Base-by-base conservation (phyloP, 2,113 vertebrate species). In the Bubo bubo region DNA sequence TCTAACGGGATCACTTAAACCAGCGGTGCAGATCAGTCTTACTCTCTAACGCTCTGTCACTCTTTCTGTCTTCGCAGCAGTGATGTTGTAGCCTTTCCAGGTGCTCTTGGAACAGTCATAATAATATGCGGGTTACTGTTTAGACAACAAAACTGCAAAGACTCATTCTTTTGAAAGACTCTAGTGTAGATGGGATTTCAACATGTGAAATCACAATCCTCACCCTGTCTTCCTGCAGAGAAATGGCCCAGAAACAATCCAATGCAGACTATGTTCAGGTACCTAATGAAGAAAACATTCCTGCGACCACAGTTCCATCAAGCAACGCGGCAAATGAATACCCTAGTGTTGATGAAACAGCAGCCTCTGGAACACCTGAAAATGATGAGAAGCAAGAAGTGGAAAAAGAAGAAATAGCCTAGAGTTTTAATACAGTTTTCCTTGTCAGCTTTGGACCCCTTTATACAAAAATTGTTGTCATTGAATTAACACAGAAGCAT, bases 221-320 rank as follows among this genome's bases (percentile, higher is more conserved):
- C 49, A 73, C 83, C 75, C 82, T 96, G 82, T 96, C 34, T 96
- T 97, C 77, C 93, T 93, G 58, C 95, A 98, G 98, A 94, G 97
- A 97, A 87, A 98, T 98, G 93, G 72, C 87, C 77, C 89, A 96
- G 28, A 89, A 85, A 89, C 95, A 90, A 39, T 6, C 84, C 82
- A 86, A 66, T 47, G 76, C 59, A 45, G 96, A 96, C 15, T 96
- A 91, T 1, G 79, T 74, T 35, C 50, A 94, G 49, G 95, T 98
- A 72, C 96, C 98, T 47, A 68, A 58, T 11, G 98, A 98, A 79
- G 93, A 97, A 43, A 76, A 60, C n/a, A 53, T 71, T 50, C 97
- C 97, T 26, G 27, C n/a, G 1, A 93, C 93, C 79, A 70, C 95
- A 59, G 67, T 64, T 73, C 86, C 95, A 76, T 10, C 86, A 2